Evolutionary conservation across 2,113 vertebrate genomes (phyloP).

Genomic region (Brachypodius melanocephalos): DNA sequence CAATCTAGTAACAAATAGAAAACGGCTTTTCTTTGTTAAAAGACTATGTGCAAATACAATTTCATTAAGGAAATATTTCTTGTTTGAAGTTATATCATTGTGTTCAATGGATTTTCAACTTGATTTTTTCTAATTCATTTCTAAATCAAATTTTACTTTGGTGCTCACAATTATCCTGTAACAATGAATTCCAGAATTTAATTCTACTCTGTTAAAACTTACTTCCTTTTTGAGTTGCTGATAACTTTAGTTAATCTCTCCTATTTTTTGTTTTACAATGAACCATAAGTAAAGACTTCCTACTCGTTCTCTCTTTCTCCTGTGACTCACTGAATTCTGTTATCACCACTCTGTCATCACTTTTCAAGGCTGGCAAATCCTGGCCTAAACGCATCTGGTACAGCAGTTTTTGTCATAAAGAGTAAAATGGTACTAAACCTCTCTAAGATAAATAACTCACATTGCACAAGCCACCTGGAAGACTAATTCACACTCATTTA

Average conservation of each 20-base stretch:
- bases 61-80: background rate
- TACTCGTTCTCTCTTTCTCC: background rate
- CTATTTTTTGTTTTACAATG: background rate
- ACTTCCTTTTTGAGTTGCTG: background rate
- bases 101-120: background rate
- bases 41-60: background rate
- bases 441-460: background rate
- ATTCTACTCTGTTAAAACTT: background rate
- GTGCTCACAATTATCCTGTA: background rate
- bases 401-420: slow-evolving; percentile 14
- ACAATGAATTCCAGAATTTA: background rate
- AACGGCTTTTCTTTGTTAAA: background rate
- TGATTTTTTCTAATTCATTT: background rate
- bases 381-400: background rate
- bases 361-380: background rate
- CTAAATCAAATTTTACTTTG: background rate
- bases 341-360: background rate
- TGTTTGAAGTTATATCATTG: background rate
- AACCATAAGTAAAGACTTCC: background rate
- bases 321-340: background rate
- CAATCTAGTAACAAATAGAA: background rate
- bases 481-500: background rate
- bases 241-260: background rate
- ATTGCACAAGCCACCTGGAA: background rate
- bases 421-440: background rate